Conservation (phyloP, 2,113 vertebrate species). For the Hippocampus zosterae region DNA sequence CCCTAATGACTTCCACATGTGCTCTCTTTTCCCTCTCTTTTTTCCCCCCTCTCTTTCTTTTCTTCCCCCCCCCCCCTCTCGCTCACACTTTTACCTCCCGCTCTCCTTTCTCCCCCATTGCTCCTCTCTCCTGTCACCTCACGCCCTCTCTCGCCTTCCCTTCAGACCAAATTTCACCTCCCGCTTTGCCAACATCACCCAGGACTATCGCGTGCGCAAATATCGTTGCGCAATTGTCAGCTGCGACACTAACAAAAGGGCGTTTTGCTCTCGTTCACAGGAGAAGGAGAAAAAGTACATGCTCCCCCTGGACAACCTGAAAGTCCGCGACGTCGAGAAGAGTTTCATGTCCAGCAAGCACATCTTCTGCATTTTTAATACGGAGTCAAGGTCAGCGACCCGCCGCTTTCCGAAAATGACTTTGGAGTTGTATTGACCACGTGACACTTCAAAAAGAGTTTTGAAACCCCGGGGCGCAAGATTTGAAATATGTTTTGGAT, state of each 20-base stretch:
- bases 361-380: conserved; percentile 87
- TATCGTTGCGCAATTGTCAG: background rate
- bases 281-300: conserved; percentile 99
- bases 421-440: background rate
- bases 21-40: conserved; percentile 73
- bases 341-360: conserved; percentile 91
- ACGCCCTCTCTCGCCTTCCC: conserved; percentile 10
- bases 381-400: conserved; percentile 81
- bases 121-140: conserved; percentile 42
- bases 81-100: conserved; percentile 22
- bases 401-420: background rate
- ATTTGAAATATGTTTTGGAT: conserved; percentile 38
- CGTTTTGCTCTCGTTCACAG: conserved; percentile 58
- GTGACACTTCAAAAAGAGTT: background rate
- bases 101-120: conserved; percentile 49
- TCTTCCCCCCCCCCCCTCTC: conserved; percentile 18
- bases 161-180: conserved; percentile 32
- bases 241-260: conserved; percentile 3
- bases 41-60: conserved; percentile 28
- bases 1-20: conserved; percentile 98
- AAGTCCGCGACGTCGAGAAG: conserved; percentile 87
- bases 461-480: conserved; percentile 13
- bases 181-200: background rate
- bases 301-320: conserved; percentile 91
- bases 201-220: background rate